Base-by-base conservation (phyloP, 2,797 vertebrate genomes). In the Malurus splendens region DNA sequence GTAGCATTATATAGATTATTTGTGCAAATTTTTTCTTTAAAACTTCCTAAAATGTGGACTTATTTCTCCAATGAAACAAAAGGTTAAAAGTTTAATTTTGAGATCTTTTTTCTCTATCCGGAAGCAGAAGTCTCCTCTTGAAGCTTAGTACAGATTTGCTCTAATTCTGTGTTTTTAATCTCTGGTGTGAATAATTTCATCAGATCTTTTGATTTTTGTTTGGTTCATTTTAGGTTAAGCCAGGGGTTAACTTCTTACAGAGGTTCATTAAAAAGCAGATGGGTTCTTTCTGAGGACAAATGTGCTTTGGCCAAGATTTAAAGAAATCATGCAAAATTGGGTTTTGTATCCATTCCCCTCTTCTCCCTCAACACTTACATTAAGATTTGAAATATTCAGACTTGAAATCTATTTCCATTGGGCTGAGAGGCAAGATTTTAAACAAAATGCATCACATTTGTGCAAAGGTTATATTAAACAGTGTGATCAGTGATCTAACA, bases 121-220 rank as follows among this genome's bases (percentile, higher is more conserved):
- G 75, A 6, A 61, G 27, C 8, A 68, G 36, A 62, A 77, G 22
- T 68, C 5, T 59, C 39, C 82, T 90, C 41, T 11, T 18, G 86
- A 83, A 75, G 76, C 55, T 90, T 87, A 92, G 48, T 42, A 39
- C 64, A 76, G 90, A 79, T 90, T 85, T 86, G 42, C 89, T 91
- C 93, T 90, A 91, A 87, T 91, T 87, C 65, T 64, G 18, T 92
- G 12, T 22, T 82, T 92, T 83, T 83, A 75, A 92, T 94, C 84
- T 67, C 30, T 74, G 44, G 81, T 62, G 60, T 1, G 6, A 94
- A 82, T 86, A 67, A 70, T 90, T 88, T 87, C 6, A 60, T 91
- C 68, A 75, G 73, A 62, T 50, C 48, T 66, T 74, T 89, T 75
- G 38, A 15, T 45, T 41, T 42, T 64, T 74, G 13, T 45, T 56